These are phyloP conservation scores for Sporophila hypoxantha DNA, from an alignment of 2,113 vertebrate genomes.

Conservation along the genomic window DNA sequence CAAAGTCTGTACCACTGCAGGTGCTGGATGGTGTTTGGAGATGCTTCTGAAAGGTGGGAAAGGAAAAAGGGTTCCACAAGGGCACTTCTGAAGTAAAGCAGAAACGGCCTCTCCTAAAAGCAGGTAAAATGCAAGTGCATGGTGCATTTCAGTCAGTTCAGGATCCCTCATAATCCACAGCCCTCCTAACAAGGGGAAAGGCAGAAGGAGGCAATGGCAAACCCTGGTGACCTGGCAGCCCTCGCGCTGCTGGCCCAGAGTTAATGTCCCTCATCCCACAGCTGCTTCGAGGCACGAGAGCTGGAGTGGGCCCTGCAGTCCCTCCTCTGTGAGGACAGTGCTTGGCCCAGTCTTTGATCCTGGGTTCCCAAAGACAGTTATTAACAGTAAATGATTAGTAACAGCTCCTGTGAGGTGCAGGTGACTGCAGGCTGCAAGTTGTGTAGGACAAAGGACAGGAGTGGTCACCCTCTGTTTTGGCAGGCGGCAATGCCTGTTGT, in stretches of 20 bases:
- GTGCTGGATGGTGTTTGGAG: not conserved
- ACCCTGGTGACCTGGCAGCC: not conserved
- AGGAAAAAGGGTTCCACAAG: not conserved
- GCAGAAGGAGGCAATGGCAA: not conserved
- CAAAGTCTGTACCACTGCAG: accelerated
- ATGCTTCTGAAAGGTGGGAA: not conserved
- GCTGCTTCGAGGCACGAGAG: not conserved
- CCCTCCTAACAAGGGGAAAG: accelerated
- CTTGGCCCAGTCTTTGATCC: not conserved
- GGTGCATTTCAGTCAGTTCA: not conserved
- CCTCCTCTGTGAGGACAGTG: not conserved
- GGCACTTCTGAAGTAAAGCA: not conserved
- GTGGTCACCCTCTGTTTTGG: not conserved
- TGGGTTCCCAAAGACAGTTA: not conserved
- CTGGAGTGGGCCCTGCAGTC: not conserved
- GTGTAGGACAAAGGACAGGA: not conserved
- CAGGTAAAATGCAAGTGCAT: not conserved
- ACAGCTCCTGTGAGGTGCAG: not conserved
- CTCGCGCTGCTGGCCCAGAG: not conserved
- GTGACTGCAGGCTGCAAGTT: not conserved
- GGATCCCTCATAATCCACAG: not conserved
- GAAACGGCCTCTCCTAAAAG: not conserved
- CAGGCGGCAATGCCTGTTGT: not conserved
- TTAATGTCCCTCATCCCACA: not conserved
- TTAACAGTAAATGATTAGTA: not conserved